Conservation (phyloP, 2,113 vertebrate species). For the Datnioides undecimradiatus region DNA sequence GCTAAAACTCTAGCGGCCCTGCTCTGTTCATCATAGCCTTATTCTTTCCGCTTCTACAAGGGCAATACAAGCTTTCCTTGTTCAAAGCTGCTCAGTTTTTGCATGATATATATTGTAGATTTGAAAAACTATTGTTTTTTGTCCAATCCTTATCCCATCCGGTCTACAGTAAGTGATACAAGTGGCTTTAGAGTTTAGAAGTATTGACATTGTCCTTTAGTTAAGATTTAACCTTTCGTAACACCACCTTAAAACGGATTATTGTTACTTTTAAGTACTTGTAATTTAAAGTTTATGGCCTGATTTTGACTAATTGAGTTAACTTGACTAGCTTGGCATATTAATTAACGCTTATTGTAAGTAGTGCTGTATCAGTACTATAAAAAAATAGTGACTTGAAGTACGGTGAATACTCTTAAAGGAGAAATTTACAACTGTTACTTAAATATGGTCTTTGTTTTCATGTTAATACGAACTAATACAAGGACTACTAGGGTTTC, state of each 20-base stretch:
- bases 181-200: slow-evolving; percentile 40
- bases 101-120: slow-evolving; percentile 67
- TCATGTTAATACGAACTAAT: slow-evolving; percentile 31
- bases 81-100: slow-evolving; percentile 58
- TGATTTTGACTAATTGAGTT: slow-evolving; percentile 29
- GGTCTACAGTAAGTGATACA: slow-evolving; percentile 43
- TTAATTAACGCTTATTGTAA: slow-evolving; percentile 13
- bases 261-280: slow-evolving; percentile 12
- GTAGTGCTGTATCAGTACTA: background rate
- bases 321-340: slow-evolving; percentile 24
- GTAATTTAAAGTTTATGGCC: background rate
- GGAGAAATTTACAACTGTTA: slow-evolving; percentile 37
- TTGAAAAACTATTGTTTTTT: slow-evolving; percentile 39
- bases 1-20: slow-evolving; percentile 52
- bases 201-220: slow-evolving; percentile 12
- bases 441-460: slow-evolving; percentile 23
- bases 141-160: slow-evolving; percentile 40
- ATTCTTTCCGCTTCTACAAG: slow-evolving; percentile 66
- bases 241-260: slow-evolving; percentile 10
- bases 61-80: slow-evolving; percentile 44
- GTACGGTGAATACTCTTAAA: slow-evolving; percentile 31
- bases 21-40: slow-evolving; percentile 67
- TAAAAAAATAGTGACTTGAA: slow-evolving; percentile 8
- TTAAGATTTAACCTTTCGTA: slow-evolving; percentile 16
- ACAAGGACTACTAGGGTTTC: slow-evolving; percentile 40